Percentiles rank a stretch among this genome's conserved stretches.
Evolutionary conservation across 2,888 invertebrate genomes (phyloP).

Genomic region (Morinoia aosen): DNA sequence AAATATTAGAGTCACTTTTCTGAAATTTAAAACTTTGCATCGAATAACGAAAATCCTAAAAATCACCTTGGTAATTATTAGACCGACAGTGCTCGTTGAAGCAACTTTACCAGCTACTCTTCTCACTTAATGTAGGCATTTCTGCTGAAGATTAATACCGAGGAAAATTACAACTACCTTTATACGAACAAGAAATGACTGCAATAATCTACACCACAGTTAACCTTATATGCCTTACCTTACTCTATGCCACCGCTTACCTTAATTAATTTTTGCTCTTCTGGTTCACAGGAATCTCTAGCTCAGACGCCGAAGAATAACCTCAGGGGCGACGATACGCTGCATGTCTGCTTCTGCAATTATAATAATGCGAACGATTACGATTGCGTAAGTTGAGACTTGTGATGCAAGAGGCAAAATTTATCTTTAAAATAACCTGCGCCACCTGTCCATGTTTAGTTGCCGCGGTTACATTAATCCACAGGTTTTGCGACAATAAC

Average conservation of each 20-base stretch:
- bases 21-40: not conserved
- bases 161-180: not conserved
- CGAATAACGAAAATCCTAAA: not conserved
- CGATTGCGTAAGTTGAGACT: not conserved
- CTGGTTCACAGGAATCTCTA: not conserved
- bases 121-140: not conserved
- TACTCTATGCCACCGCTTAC: too few relatives aligned
- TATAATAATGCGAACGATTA: not conserved
- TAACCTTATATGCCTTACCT: not conserved
- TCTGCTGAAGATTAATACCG: not conserved
- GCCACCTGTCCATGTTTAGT: not conserved
- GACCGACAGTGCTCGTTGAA: not conserved
- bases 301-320: not conserved
- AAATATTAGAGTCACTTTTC: not conserved
- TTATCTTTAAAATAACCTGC: not conserved
- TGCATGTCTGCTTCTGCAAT: not conserved
- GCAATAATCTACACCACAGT: not conserved
- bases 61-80: not conserved
- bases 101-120: not conserved
- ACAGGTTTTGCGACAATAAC: not conserved
- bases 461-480: not conserved
- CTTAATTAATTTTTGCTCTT: not conserved
- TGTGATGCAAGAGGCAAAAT: not conserved
- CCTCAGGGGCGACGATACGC: not conserved
- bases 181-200: not conserved